A percentile compares a stretch with the other conserved stretches of the same genome.
Conservation (phyloP, 2,113 vertebrate species). For the Dolichotis patagonum region DNA sequence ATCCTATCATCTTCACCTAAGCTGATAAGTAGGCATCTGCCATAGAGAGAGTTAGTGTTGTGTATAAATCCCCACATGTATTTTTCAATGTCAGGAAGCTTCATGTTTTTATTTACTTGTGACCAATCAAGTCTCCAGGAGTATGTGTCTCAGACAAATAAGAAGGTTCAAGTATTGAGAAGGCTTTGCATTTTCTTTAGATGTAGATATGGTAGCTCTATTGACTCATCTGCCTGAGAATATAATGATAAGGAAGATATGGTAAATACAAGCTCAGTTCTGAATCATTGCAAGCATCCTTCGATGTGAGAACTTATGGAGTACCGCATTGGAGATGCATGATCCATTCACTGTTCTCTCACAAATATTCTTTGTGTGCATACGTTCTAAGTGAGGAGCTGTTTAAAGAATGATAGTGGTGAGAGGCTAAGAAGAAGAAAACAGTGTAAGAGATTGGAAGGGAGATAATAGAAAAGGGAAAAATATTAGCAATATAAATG, state of each 20-base stretch:
- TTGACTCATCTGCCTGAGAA: constrained; percentile 27
- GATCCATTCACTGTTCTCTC: background rate
- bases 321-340: background rate
- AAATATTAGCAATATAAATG: background rate
- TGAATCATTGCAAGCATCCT: background rate
- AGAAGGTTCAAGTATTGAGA: background rate
- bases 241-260: constrained; percentile 6
- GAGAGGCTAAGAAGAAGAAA: background rate
- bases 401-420: background rate
- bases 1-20: constrained; percentile 56
- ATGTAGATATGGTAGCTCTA: background rate
- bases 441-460: background rate
- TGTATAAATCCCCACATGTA: constrained; percentile 11
- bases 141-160: background rate
- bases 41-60: background rate
- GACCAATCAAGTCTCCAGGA: background rate
- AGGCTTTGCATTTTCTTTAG: constrained; percentile 32
- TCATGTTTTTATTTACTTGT: constrained; percentile 1
- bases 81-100: constrained; percentile 37
- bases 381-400: background rate
- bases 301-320: background rate
- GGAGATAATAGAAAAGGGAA: background rate
- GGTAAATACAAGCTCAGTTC: background rate
- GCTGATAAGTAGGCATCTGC: constrained; percentile 47
- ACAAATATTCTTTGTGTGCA: background rate